Evolutionary conservation across 2,797 vertebrate genomes (phyloP).

Genomic region (Rhodeus uyekii): DNA sequence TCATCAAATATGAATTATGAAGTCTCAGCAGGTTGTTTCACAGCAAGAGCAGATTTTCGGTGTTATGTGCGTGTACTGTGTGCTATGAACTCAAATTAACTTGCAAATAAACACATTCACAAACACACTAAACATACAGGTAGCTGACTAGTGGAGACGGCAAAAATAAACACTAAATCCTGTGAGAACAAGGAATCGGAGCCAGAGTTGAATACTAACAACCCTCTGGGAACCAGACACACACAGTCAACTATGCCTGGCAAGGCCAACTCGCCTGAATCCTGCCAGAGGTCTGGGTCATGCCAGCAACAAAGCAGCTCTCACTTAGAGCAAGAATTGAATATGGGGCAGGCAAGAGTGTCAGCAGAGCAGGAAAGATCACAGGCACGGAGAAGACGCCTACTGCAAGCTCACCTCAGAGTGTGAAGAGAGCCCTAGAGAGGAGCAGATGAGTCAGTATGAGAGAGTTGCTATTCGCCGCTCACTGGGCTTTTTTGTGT

Average conservation of each 20-base stretch:
- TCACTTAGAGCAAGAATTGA: conserved; percentile 10
- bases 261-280: conserved; percentile 12
- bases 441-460: conserved; percentile 44
- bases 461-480: not conserved
- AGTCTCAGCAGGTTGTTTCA: conserved; percentile 10
- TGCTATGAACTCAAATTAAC: conserved; percentile 1
- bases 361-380: conserved; percentile 22
- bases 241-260: conserved; percentile 20
- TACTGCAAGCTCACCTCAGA: conserved; percentile 30
- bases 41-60: not conserved
- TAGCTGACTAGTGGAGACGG: conserved; percentile 20
- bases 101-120: conserved; percentile 2
- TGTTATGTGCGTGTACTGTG: not conserved
- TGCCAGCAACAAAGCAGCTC: conserved; percentile 22
- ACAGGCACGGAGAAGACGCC: conserved; percentile 10
- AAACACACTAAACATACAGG: conserved; percentile 17
- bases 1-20: conserved; percentile 9
- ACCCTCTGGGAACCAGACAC: conserved; percentile 30
- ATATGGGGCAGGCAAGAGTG: not conserved
- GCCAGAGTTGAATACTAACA: conserved; percentile 23
- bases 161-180: conserved; percentile 41
- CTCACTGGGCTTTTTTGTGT: conserved; percentile 34
- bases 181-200: conserved; percentile 22
- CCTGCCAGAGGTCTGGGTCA: conserved; percentile 25
- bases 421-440: conserved; percentile 7